These are phyloP conservation scores for Poeciliopsis infans DNA, from an alignment of 2,797 vertebrate genomes.

Conservation along the genomic window DNA sequence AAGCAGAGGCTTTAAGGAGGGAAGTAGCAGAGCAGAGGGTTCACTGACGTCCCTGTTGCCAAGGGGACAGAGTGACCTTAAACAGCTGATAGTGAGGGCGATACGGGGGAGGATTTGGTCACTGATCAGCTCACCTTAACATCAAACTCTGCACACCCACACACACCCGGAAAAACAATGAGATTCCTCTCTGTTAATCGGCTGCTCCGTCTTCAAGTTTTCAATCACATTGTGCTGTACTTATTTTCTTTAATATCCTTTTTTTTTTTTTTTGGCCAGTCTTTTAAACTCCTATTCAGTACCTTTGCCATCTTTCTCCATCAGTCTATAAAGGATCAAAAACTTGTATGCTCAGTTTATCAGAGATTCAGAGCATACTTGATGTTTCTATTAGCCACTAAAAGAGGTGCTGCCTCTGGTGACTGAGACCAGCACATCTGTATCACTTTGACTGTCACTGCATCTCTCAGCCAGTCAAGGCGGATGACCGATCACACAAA, in stretches of 20 bases:
- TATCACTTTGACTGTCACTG: background rate
- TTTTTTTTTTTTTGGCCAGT: background rate
- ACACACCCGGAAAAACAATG: conserved; percentile 1
- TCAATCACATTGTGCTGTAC: background rate
- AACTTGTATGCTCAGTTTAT: background rate
- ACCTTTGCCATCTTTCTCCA: background rate
- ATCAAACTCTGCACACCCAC: conserved; percentile 47
- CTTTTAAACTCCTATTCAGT: background rate
- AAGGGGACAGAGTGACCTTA: conserved; percentile 78
- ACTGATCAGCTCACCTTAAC: conserved; percentile 67
- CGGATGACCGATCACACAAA: background rate
- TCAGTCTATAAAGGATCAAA: background rate
- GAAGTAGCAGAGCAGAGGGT: conserved; percentile 33
- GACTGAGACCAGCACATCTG: background rate
- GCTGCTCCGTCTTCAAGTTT: background rate
- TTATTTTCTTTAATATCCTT: background rate
- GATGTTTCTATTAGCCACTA: background rate
- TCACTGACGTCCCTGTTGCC: conserved; percentile 71
- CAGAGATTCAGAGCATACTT: background rate
- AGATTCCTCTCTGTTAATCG: background rate
- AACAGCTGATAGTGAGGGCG: conserved; percentile 59
- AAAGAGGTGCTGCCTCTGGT: background rate
- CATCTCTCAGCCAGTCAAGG: background rate
- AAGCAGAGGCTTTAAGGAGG: conserved; percentile 39
- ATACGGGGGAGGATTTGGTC: conserved; percentile 53